A percentile compares a stretch with the other conserved stretches of the same genome.
phyloP scores from a whole-genome alignment of 2,797 vertebrate genomes.

The Myotis pilosus region DNA sequence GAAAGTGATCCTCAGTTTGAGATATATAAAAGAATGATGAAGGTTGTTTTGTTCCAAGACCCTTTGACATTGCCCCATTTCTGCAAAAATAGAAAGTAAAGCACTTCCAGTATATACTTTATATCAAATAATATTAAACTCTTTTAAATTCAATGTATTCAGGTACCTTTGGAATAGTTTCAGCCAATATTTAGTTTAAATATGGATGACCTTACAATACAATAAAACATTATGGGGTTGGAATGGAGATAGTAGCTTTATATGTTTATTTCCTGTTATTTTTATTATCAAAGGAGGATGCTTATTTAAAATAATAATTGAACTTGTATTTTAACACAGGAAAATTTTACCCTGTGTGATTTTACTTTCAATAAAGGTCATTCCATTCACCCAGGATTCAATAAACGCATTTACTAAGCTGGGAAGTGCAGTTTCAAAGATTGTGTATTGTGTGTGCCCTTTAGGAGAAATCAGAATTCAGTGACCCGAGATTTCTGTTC shows the following conservation, averaged over 20 bases:
- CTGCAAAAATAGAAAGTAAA: not conserved
- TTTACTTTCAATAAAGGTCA: not conserved
- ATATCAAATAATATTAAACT: not conserved
- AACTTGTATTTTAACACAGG: not conserved
- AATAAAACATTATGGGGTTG: not conserved
- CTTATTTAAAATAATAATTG: not conserved
- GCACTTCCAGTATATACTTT: not conserved
- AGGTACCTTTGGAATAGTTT: not conserved
- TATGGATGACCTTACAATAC: not conserved
- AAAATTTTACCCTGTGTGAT: not conserved
- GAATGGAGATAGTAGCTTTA: not conserved
- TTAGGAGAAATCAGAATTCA: not conserved
- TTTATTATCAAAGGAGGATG: not conserved
- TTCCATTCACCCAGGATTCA: not conserved
- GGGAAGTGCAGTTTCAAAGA: not conserved
- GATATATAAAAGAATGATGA: not conserved
- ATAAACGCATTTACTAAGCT: rapidly evolving
- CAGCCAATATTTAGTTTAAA: not conserved
- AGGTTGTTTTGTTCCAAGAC: not conserved
- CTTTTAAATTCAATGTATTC: not conserved
- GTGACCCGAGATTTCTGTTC: not conserved
- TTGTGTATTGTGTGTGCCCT: not conserved
- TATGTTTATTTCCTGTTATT: not conserved
- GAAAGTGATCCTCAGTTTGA: not conserved
- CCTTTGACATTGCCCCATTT: not conserved